These are phyloP conservation scores for Ctenopoma kingsleyae DNA, from an alignment of 2,797 vertebrate species.

Conservation along the genomic window DNA sequence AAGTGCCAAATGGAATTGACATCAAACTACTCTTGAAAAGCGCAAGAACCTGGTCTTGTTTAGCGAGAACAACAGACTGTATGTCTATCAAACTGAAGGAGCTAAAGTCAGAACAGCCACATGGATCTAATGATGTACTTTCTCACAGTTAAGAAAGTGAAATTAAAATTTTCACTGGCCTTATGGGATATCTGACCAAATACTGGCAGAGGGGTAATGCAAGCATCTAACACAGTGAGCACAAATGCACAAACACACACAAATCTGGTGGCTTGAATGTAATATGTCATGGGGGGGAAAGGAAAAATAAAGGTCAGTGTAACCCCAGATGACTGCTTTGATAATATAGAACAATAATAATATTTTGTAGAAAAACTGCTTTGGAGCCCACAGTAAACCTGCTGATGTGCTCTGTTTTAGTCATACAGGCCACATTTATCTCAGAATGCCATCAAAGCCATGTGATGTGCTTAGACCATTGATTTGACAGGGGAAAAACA, in stretches of 20 bases:
- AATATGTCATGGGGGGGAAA: constrained; percentile 1
- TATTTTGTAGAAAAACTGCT: not conserved
- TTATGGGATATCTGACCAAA: constrained; percentile 11
- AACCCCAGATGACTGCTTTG: constrained; percentile 8
- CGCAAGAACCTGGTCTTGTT: constrained; percentile 42
- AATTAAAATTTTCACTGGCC: constrained; percentile 6
- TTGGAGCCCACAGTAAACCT: not conserved
- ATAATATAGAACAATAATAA: not conserved
- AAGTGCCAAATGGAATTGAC: constrained; percentile 45
- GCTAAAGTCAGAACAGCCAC: constrained; percentile 17
- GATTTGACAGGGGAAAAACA: not conserved
- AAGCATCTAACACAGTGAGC: not conserved
- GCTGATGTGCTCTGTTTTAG: not conserved
- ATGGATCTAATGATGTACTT: constrained; percentile 20
- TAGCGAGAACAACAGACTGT: constrained; percentile 17
- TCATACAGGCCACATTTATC: not conserved
- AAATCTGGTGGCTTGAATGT: constrained; percentile 6
- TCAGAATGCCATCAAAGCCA: not conserved
- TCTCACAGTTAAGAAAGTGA: constrained; percentile 16
- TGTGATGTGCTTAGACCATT: not conserved
- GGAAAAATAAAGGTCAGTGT: not conserved
- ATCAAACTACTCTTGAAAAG: constrained; percentile 32
- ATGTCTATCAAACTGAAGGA: constrained; percentile 28
- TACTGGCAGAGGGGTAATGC: not conserved
- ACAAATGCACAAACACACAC: constrained; percentile 8